Base-by-base conservation (phyloP, 2,888 invertebrate species). In the Amblyteles armatorius region DNA sequence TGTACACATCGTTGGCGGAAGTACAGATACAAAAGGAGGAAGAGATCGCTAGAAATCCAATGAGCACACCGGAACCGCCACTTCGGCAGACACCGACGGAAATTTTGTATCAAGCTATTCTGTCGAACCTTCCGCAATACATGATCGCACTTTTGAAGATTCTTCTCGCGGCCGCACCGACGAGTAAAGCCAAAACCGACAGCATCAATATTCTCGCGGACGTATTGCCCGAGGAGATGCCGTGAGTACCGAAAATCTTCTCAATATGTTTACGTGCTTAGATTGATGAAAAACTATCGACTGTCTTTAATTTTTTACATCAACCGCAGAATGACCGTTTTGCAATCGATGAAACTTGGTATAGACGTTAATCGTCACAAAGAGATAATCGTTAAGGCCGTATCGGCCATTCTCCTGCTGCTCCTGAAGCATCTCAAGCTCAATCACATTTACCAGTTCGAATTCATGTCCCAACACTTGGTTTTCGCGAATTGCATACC, bases 401-500 rank as follows among this genome's bases (percentile, higher is more conserved):
- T 98, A 0, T 98, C 98, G 63, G 97, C 97, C 19, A 97, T 99
- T 89, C 95, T 99, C 78, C 94, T 99, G 82, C 95, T 99, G 11
- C 95, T 99, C 77, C 94, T 99, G 88, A 99, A 99, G 94, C 99
- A 99, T 95, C 98, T 99, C 92, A 99, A 99, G 94, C 93, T 97
- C 65, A 99, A 99, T 94, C 99, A 99, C 94, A 96, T 99, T 68
- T 99, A 99, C 94, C 99, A 99, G 94, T 99, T 99, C 95, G 99
- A 99, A 94, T 99, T 98, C 93, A 98, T 99, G 97, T 98, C 99
- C 1, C 99, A 99, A 94, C 99, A 99, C 94, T 95, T 99, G 89
- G 99, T 99, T 11, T 99, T 99, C 94, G 99, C 99, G 83, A 99
- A 99, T 94, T 99, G 99, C 93, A 99, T 99, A 94, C 99, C 99